Evolutionary conservation across 2,113 vertebrate genomes (phyloP), one percentile per base, ranked within the genome.

Genomic region (Calyptommatus sinebrachiatus): DNA sequence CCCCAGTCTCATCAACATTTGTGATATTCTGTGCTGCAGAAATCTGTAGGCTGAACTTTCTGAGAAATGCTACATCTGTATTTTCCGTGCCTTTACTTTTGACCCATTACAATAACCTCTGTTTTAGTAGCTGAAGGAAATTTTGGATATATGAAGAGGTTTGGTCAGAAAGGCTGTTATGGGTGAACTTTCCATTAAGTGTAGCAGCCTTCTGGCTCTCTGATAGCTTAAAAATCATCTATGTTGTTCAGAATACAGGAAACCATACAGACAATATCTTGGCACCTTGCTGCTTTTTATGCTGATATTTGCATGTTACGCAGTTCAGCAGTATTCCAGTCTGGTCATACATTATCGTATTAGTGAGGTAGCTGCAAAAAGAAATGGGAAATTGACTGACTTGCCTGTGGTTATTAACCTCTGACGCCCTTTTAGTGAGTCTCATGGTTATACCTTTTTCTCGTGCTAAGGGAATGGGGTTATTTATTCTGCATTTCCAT

Each of bases 11-110:
- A 60, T 85, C 69, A 83, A 35, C 21, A 57, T 91, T 90, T 84
- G 48, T 80, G 77, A 53, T 84, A 46, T 4, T 57, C 45, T 1
- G 1, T 75, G 70, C 29, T 80, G 60, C 50, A 82, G 78, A 87
- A 86, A 88, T 87, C 77, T 77, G 46, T 71, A 83, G 84, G 79
- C 71, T 79, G 78, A 86, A 81, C 12, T 77, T 87, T 71, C 7
- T 77, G 86, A 85, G 86, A 91, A 87, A 78, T 74, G 83, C 76
- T 1, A 76, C 73, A 63, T 81, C 28, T 85, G 71, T 1, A 45
- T 82, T 85, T 84, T 12, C 6, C 10, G 31, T 31, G 14, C 76
- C 68, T 2, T 69, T 11, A 62, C 78, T 81, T 71, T 1, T 50
- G 63, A 20, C 28, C 0, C 0, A 0, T 66, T n/a, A 26, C 1